Conservation (phyloP, 2,113 vertebrate genomes). For the Emydura subglobosa region DNA sequence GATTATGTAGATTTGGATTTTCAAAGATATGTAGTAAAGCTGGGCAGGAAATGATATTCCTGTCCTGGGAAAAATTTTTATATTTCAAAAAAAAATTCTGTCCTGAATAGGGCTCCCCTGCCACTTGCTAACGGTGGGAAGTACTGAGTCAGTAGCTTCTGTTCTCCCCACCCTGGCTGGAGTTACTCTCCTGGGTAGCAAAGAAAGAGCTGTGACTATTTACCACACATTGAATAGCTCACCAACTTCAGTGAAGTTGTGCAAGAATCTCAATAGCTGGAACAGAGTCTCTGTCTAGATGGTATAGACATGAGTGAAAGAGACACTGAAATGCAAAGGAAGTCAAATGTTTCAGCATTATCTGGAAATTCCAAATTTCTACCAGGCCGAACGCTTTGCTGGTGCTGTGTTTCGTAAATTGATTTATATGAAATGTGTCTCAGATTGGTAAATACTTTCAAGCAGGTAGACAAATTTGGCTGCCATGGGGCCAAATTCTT, state of each 20-base stretch:
- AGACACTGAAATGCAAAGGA: slow-evolving; percentile 32
- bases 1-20: not conserved
- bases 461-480: not conserved
- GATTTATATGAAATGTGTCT: slow-evolving; percentile 17
- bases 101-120: not conserved
- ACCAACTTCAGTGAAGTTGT: not conserved
- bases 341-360: slow-evolving; percentile 13
- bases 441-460: slow-evolving; percentile 34
- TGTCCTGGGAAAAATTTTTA: not conserved
- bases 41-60: not conserved
- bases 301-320: not conserved
- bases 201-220: not conserved
- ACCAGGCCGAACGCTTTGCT: not conserved
- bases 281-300: not conserved
- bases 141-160: not conserved
- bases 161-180: not conserved
- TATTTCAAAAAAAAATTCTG: not conserved
- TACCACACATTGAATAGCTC: not conserved
- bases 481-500: not conserved
- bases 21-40: not conserved
- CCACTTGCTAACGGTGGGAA: not conserved
- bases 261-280: not conserved
- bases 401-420: slow-evolving; percentile 9
- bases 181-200: not conserved
- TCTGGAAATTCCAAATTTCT: slow-evolving; percentile 42